Conservation (phyloP, 2,797 vertebrate species). For the Betta splendens region DNA sequence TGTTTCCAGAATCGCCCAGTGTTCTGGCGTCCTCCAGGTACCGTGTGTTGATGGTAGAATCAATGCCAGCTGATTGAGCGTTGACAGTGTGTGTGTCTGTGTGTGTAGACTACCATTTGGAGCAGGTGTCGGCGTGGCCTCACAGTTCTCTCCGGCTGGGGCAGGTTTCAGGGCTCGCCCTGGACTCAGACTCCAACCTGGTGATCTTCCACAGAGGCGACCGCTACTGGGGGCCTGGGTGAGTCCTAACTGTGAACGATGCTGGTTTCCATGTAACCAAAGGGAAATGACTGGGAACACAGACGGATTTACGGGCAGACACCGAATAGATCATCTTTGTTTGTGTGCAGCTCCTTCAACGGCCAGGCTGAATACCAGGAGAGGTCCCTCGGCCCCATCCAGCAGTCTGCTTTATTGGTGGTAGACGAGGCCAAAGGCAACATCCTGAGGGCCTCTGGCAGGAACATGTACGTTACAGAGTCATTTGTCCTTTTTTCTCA, state of each 20-base stretch:
- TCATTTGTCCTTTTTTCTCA: neutral
- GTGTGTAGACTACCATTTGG: constrained; percentile 87
- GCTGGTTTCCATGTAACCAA: no score
- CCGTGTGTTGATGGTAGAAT: no score
- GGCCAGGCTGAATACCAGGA: constrained; percentile 86
- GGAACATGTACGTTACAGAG: constrained; percentile 85
- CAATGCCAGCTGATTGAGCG: no score
- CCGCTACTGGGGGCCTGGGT: constrained; percentile 90
- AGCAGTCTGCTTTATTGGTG: constrained; percentile 91
- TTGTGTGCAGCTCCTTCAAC: constrained; percentile 88
- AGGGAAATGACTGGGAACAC: no score
- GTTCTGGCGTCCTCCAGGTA: no score
- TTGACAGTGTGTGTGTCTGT: constrained; percentile 32
- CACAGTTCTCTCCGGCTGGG: constrained; percentile 86
- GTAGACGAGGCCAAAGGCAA: constrained; percentile 84
- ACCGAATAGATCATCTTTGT: no score
- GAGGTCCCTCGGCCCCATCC: constrained; percentile 89
- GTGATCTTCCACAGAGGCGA: constrained; percentile 96
- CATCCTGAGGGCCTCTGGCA: constrained; percentile 87
- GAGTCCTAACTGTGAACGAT: no score
- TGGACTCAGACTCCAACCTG: constrained; percentile 89
- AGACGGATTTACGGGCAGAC: no score
- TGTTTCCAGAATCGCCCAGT: no score
- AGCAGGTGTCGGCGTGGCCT: constrained; percentile 88
- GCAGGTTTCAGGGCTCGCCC: constrained; percentile 92